Conservation (phyloP, 2,888 invertebrate species). For the Sesamia inferens region DNA sequence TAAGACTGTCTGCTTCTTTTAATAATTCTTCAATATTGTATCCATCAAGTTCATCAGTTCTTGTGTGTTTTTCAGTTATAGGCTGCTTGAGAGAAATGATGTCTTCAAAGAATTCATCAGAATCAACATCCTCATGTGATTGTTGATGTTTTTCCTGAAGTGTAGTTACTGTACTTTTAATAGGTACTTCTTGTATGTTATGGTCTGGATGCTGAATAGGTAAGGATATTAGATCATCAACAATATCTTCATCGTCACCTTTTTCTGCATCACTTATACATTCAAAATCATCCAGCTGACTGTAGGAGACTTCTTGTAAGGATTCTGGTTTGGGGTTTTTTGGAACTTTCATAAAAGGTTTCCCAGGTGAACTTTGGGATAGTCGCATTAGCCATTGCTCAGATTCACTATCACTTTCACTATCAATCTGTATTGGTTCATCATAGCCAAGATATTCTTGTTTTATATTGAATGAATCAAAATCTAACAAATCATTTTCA, state of each 20-base stretch:
- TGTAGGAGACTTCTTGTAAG: constrained; percentile 80
- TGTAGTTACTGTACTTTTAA: constrained; percentile 23
- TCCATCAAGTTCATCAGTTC: constrained; percentile 71
- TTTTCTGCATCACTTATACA: constrained; percentile 61
- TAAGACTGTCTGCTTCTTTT: constrained; percentile 49
- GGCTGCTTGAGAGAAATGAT: constrained; percentile 57
- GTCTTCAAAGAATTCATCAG: constrained; percentile 62
- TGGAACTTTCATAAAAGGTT: constrained; percentile 74
- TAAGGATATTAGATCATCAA: constrained; percentile 78
- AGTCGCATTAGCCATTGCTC: constrained; percentile 88
- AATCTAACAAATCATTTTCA: constrained; percentile 78
- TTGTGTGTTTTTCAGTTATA: constrained; percentile 27
- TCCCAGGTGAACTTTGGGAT: constrained; percentile 86
- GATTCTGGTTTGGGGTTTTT: constrained; percentile 64
- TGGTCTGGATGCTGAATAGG: constrained; percentile 61
- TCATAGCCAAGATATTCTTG: constrained; percentile 82
- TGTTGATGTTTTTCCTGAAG: constrained; percentile 2
- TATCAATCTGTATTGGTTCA: constrained; percentile 78
- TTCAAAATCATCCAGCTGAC: constrained; percentile 80
- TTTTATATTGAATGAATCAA: constrained; percentile 83
- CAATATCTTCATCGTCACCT: constrained; percentile 73
- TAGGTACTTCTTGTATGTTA: constrained; percentile 27
- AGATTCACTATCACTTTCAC: constrained; percentile 88
- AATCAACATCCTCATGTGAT: constrained; percentile 30
- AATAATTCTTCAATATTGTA: constrained; percentile 40